A percentile compares a stretch with the other conserved stretches of the same genome.
Evolutionary conservation across 2,888 invertebrate species (phyloP).

Genomic region (Abrostola triplasia): DNA sequence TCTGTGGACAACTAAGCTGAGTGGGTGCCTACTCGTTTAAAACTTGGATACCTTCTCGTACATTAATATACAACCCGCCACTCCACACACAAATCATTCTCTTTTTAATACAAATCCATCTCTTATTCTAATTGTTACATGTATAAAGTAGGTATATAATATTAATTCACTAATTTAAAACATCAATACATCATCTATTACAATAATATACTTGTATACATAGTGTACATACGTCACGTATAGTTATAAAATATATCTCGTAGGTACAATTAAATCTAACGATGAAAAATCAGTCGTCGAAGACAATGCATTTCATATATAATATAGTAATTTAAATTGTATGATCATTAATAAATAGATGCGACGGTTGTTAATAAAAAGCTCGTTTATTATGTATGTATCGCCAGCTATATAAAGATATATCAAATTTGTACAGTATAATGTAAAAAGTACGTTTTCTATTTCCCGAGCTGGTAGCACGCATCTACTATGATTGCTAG

Average conservation of each 20-base stretch:
- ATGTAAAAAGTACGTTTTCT: conserved; percentile 30
- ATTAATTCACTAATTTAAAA: conserved; percentile 68
- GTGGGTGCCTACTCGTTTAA: conserved; percentile 14
- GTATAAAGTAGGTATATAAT: conserved; percentile 69
- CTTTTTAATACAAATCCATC: conserved; percentile 44
- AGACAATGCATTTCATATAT: conserved; percentile 70
- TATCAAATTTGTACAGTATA: conserved; percentile 39
- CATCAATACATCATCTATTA: conserved; percentile 71
- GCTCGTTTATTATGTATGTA: conserved; percentile 62
- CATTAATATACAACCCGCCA: conserved; percentile 30
- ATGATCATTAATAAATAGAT: conserved; percentile 60
- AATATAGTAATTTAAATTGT: conserved; percentile 55
- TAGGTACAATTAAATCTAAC: conserved; percentile 70
- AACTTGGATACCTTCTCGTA: conserved; percentile 23
- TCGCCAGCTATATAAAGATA: conserved; percentile 47
- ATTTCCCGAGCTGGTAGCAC: conserved; percentile 25
- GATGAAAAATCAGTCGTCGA: conserved; percentile 85
- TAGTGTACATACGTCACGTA: conserved; percentile 67
- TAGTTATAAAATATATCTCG: conserved; percentile 74
- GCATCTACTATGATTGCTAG: conserved; percentile 11
- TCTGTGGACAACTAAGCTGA: conserved; percentile 21
- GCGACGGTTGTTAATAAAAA: conserved; percentile 70
- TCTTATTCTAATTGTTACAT: conserved; percentile 58
- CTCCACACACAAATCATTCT: conserved; percentile 32
- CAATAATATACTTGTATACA: conserved; percentile 76